phyloP scores from a whole-genome alignment of 2,113 vertebrate species.

The Dasypus novemcinctus region DNA sequence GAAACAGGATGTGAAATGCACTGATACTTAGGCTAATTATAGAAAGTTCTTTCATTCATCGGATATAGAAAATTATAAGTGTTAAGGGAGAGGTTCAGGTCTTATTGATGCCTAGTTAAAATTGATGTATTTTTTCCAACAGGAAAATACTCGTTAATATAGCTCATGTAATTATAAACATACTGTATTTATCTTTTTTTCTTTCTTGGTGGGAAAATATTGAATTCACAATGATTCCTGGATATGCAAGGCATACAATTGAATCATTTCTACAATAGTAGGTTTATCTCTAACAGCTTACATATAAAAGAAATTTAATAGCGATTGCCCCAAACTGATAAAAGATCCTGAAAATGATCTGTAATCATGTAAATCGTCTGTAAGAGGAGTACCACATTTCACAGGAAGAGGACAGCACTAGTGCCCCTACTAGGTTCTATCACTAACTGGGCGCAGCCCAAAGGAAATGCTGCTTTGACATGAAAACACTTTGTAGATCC shows the following conservation, averaged over 20 bases:
- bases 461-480: background rate
- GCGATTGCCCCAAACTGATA: background rate
- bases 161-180: background rate
- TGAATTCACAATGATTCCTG: background rate
- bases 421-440: background rate
- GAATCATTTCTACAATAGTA: background rate
- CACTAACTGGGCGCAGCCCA: background rate
- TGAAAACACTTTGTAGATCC: background rate
- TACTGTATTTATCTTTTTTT: background rate
- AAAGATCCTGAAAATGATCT: background rate
- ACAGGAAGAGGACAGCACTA: background rate
- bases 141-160: background rate
- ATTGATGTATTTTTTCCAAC: background rate
- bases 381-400: background rate
- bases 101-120: background rate
- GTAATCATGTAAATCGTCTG: background rate
- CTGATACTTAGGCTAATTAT: background rate
- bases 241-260: background rate
- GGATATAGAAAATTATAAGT: background rate
- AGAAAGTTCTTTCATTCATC: background rate
- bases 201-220: background rate
- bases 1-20: background rate
- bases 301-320: background rate
- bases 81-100: background rate
- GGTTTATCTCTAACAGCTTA: background rate